These are phyloP conservation scores for Protobothrops mucrosquamatus DNA, from an alignment of 2,113 vertebrate genomes.

Conservation along the genomic window DNA sequence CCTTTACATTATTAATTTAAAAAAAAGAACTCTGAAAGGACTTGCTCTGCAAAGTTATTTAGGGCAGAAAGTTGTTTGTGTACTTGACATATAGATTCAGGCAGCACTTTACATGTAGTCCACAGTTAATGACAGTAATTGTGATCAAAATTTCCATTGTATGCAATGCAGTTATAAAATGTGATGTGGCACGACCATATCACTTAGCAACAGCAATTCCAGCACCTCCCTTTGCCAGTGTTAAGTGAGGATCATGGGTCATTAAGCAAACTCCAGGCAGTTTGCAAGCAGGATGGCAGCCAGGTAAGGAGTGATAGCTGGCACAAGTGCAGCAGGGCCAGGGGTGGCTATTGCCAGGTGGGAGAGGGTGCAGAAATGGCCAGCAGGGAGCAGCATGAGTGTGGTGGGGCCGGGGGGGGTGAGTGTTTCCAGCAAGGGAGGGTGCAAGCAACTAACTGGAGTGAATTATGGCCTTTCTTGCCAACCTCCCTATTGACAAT, in stretches of 20 bases:
- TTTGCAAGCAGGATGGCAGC: neutral
- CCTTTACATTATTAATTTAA: neutral
- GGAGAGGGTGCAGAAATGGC: neutral
- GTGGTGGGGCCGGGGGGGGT: neutral
- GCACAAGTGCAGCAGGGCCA: neutral
- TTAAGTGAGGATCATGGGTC: neutral
- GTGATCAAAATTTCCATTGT: neutral
- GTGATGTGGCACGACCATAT: neutral
- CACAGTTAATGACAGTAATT: neutral
- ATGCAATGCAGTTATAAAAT: neutral
- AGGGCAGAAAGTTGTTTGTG: neutral
- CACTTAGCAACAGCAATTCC: neutral
- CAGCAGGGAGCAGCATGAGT: neutral
- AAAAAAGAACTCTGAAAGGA: neutral
- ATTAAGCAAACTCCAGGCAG: neutral
- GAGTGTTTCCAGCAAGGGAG: neutral
- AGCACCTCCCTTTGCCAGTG: neutral
- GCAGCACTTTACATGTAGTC: neutral
- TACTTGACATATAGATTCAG: neutral
- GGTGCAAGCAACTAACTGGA: neutral
- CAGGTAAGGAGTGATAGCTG: neutral
- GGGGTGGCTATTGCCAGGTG: neutral
- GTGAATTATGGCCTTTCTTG: neutral
- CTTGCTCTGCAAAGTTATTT: neutral
- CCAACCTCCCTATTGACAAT: neutral